These are phyloP conservation scores for Maniola jurtina DNA, from an alignment of 1,140 invertebrate genomes.

Conservation along the genomic window DNA sequence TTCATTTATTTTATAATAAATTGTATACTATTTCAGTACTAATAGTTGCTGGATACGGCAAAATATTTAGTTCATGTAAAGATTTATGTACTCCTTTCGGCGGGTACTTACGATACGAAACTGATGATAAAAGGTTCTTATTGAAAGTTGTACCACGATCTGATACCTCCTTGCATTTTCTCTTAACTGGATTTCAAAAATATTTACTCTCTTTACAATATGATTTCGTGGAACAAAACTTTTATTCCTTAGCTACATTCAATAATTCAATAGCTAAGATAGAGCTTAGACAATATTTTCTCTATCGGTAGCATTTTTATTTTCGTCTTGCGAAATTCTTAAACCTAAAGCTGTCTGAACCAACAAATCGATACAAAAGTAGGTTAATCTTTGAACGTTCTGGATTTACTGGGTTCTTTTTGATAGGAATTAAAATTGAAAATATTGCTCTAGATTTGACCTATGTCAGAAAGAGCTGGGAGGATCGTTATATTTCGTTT, in stretches of 20 bases:
- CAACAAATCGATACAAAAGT: constrained; percentile 11
- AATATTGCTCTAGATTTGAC: constrained; percentile 5
- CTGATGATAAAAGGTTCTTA: too few relatives aligned
- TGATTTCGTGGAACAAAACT: background rate
- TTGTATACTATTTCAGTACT: too few relatives aligned
- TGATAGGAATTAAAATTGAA: constrained; percentile 5
- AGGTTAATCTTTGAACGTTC: constrained; percentile 14
- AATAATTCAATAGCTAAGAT: background rate
- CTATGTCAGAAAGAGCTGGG: constrained; percentile 2
- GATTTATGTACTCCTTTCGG: too few relatives aligned
- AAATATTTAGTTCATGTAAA: too few relatives aligned
- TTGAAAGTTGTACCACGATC: background rate
- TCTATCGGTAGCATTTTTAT: background rate
- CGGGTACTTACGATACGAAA: too few relatives aligned
- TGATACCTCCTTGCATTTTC: background rate
- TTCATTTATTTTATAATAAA: too few relatives aligned
- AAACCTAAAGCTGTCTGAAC: background rate
- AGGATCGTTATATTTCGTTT: background rate
- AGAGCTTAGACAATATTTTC: background rate
- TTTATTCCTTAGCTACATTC: background rate
- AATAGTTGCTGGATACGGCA: too few relatives aligned
- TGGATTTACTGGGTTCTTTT: background rate
- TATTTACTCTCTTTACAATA: background rate
- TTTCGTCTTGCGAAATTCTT: background rate
- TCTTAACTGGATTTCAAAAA: background rate